These are phyloP conservation scores for Diarsia rubi DNA, from an alignment of 2,888 invertebrate species.

Conservation along the genomic window DNA sequence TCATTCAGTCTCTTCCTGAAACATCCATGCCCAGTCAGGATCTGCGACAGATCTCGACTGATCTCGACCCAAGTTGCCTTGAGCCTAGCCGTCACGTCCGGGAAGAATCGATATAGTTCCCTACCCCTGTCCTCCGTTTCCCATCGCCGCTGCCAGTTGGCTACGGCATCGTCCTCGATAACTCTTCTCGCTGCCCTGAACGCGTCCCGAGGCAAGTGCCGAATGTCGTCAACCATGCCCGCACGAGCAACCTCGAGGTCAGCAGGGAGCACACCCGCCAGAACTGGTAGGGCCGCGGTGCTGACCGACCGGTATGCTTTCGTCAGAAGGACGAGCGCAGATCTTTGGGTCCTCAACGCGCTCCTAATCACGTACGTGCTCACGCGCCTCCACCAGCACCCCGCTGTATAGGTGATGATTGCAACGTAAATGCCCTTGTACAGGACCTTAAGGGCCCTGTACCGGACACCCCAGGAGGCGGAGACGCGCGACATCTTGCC, in stretches of 20 bases:
- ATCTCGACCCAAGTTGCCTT: too few relatives aligned
- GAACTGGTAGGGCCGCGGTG: too few relatives aligned
- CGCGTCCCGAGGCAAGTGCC: neutral
- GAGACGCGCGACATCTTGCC: too few relatives aligned
- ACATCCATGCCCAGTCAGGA: too few relatives aligned
- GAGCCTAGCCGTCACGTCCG: too few relatives aligned
- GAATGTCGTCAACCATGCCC: slow-evolving; percentile 13
- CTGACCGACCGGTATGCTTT: slow-evolving; percentile 48
- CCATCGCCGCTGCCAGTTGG: slow-evolving; percentile 60
- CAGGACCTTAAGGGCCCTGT: too few relatives aligned
- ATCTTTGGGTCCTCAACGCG: slow-evolving; percentile 2
- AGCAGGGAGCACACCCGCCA: slow-evolving; percentile 49
- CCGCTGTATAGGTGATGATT: neutral
- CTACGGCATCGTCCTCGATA: neutral
- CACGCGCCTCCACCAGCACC: slow-evolving; percentile 16
- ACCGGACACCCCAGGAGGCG: too few relatives aligned
- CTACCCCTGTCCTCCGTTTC: slow-evolving; percentile 40
- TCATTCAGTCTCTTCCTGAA: too few relatives aligned
- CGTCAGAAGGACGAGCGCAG: slow-evolving; percentile 31
- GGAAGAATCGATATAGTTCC: slow-evolving; percentile 45
- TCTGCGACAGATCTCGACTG: too few relatives aligned
- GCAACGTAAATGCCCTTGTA: too few relatives aligned
- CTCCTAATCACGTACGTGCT: slow-evolving; percentile 15
- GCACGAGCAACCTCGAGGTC: slow-evolving; percentile 58
- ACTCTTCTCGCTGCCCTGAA: neutral